Evolutionary conservation across 2,113 vertebrate genomes (phyloP).

Genomic region (Neoarius graeffei): DNA sequence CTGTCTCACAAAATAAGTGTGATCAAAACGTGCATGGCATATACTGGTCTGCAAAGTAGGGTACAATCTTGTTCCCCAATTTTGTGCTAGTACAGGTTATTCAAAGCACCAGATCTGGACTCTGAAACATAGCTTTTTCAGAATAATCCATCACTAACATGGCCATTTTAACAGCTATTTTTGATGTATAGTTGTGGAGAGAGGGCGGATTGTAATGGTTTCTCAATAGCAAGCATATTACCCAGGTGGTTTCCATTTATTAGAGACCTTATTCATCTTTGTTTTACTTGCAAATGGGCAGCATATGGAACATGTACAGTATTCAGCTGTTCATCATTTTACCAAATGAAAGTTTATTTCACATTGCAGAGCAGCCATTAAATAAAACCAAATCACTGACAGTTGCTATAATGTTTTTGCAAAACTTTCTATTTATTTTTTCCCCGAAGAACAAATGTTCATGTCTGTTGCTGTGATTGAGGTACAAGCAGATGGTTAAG

Average conservation of each 20-base stretch:
- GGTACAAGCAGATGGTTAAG: not conserved
- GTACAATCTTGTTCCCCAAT: not conserved
- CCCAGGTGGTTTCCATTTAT: conserved; percentile 19
- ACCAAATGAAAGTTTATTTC: not conserved
- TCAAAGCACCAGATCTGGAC: not conserved
- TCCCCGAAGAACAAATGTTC: not conserved
- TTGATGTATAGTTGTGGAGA: conserved; percentile 6
- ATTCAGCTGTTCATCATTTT: not conserved
- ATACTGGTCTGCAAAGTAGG: not conserved
- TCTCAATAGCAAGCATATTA: not conserved
- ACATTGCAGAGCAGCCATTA: not conserved
- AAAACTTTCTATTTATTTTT: not conserved
- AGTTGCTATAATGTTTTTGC: not conserved
- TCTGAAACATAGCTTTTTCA: not conserved
- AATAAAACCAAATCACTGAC: not conserved
- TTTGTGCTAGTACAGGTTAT: not conserved
- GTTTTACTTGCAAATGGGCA: conserved; percentile 10
- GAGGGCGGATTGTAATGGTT: not conserved
- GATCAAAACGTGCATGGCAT: not conserved
- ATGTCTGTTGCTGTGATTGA: not conserved
- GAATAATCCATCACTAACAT: not conserved
- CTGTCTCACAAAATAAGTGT: not conserved
- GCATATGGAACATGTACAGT: conserved; percentile 4
- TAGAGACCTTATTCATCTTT: conserved; percentile 2
- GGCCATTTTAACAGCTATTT: not conserved